These are phyloP conservation scores for Scaptomyza reducta DNA, from an alignment of 2,888 invertebrate genomes.

Conservation along the genomic window DNA sequence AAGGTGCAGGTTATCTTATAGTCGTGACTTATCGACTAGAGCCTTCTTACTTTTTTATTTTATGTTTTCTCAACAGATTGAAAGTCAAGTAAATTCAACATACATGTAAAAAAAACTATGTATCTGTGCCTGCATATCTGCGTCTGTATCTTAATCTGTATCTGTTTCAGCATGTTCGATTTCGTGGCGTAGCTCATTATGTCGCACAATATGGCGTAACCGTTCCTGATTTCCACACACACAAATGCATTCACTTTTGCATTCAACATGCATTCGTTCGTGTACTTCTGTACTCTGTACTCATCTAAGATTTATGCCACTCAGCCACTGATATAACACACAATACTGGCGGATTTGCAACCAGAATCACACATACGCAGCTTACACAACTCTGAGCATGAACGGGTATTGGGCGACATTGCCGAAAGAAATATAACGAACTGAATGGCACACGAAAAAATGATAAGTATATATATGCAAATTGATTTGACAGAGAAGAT, in stretches of 20 bases:
- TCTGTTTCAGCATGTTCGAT: constrained; percentile 11
- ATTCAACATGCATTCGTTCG: constrained; percentile 38
- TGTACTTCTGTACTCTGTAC: constrained; percentile 23
- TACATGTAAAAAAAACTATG: constrained; percentile 50
- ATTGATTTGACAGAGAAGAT: constrained; percentile 64
- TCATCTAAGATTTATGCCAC: constrained; percentile 62
- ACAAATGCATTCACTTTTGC: constrained; percentile 45
- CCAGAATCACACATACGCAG: constrained; percentile 23
- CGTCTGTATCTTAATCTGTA: background rate
- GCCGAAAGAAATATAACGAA: constrained; percentile 45
- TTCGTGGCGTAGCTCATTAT: constrained; percentile 44
- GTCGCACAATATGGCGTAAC: constrained; percentile 24
- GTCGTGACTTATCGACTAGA: no score
- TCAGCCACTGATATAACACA: constrained; percentile 52
- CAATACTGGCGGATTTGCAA: constrained; percentile 62
- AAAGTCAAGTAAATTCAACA: constrained; percentile 38
- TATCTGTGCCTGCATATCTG: background rate
- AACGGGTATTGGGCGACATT: constrained; percentile 45
- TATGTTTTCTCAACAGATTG: no score
- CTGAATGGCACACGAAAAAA: constrained; percentile 12
- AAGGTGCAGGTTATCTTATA: no score
- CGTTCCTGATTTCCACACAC: constrained; percentile 20
- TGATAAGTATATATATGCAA: constrained; percentile 51
- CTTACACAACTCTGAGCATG: constrained; percentile 11
- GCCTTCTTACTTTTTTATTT: no score